Evolutionary conservation across 2,113 vertebrate species (phyloP).

Genomic region (Nothocercus nigrocapillus): DNA sequence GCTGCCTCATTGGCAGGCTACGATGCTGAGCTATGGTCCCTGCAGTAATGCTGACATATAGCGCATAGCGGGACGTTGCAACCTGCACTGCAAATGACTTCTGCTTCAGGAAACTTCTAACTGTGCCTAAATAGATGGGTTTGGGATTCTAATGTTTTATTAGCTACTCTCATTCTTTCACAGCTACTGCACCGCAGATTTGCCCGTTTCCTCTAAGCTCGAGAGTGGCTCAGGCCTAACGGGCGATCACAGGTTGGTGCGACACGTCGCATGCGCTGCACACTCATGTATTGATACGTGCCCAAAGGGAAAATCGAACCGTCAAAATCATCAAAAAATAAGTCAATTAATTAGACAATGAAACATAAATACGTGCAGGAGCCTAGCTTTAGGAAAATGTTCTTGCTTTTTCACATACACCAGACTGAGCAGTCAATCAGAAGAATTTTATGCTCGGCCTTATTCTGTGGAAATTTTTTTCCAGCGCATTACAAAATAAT

Average conservation of each 20-base stretch:
- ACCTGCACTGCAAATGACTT: neutral
- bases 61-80: neutral
- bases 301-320: neutral
- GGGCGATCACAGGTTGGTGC: neutral
- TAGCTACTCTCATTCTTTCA: rapidly evolving
- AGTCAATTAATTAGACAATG: neutral
- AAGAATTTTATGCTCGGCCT: neutral
- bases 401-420: neutral
- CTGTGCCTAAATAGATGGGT: rapidly evolving
- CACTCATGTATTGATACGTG: neutral
- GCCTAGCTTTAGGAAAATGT: neutral
- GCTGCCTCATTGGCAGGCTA: neutral
- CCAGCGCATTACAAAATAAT: neutral
- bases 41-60: neutral
- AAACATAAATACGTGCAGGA: neutral
- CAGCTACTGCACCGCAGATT: neutral
- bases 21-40: neutral
- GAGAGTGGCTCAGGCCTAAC: rapidly evolving
- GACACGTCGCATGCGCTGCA: rapidly evolving
- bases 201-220: neutral
- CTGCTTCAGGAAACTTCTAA: neutral
- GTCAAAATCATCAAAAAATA: neutral
- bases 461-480: neutral
- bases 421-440: rapidly evolving
- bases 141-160: neutral